Evolutionary conservation across 2,797 vertebrate species (phyloP), one percentile per base, ranked within the genome.

Genomic region (Iguana delicatissima): DNA sequence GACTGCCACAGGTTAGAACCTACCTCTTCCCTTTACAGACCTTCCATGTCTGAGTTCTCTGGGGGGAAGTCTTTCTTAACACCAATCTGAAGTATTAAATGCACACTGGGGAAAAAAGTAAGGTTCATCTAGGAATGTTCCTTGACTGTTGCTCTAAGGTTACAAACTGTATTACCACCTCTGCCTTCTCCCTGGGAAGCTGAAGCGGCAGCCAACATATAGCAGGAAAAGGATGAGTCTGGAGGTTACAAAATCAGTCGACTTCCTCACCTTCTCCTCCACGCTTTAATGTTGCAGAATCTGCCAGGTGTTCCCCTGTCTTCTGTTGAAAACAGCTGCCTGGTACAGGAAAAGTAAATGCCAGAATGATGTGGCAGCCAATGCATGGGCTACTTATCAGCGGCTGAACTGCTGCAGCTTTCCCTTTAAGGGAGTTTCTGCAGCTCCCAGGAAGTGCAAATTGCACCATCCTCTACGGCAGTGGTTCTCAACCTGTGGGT

Each of bases 341-440:
- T 59, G 89, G n/a, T 24, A 77, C 22, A 20, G 9, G 59, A 69
- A 89, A 89, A 46, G 38, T 32, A 81, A 85, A 69, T 32, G 64
- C 77, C 4, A 64, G 62, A 46, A 18, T n/a, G 52, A 72, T 81
- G 82, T 72, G 50, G 55, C 84, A 90, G 50, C 52, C 64, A 59
- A 72, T 35, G 8, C 38, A 72, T 9, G 10, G 1, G 42, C 16
- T 32, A 3, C 67, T 72, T 90, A 67, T 67, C 59, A 24, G 59
- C 1, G 22, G 4, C 79, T 20, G n/a, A 81, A 88, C 73, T 18
- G 4, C 64, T 24, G 50, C 22, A 26, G 67, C 55, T 90, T 81
- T 64, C 72, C 79, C 57, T 64, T 90, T 62, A 81, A 86, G 22
- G n/a, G 80, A 80, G 67, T 52, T 64, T 90, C 85, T 76, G 38